Conservation (phyloP, 2,888 invertebrate genomes). For the Rotaria macrura region DNA sequence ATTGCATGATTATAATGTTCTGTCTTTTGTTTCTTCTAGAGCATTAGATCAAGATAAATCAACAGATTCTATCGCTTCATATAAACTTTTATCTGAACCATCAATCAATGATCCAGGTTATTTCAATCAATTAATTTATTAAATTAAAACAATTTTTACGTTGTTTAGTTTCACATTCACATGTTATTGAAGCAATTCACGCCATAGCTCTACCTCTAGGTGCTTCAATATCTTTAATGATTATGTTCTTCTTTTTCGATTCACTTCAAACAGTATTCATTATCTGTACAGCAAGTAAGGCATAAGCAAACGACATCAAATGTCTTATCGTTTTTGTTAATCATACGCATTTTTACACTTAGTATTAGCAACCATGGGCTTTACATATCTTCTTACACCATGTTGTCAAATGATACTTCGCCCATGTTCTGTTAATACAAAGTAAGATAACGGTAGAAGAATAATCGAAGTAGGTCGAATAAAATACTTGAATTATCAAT, state of each 20-base stretch:
- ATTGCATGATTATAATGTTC: conserved; percentile 66
- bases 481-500: no score
- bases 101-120: conserved; percentile 32
- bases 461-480: no score
- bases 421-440: conserved; percentile 6
- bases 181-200: conserved; percentile 90
- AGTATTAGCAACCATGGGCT: conserved; percentile 24
- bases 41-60: neutral
- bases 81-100: conserved; percentile 34
- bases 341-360: neutral
- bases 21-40: neutral
- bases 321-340: neutral
- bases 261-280: conserved; percentile 77
- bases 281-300: conserved; percentile 86
- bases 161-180: conserved; percentile 57
- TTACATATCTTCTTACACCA: conserved; percentile 41
- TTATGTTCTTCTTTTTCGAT: conserved; percentile 98
- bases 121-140: neutral
- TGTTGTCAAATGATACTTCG: conserved; percentile 27
- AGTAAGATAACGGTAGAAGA: no score
- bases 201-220: conserved; percentile 83
- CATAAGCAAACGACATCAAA: neutral
- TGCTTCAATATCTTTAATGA: conserved; percentile 81
- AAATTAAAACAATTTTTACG: conserved; percentile 16
- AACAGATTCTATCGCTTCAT: neutral